Evolutionary conservation across 2,888 invertebrate species (phyloP), one percentile per base, ranked within the genome.

Genomic region (Napeogenes sylphis): DNA sequence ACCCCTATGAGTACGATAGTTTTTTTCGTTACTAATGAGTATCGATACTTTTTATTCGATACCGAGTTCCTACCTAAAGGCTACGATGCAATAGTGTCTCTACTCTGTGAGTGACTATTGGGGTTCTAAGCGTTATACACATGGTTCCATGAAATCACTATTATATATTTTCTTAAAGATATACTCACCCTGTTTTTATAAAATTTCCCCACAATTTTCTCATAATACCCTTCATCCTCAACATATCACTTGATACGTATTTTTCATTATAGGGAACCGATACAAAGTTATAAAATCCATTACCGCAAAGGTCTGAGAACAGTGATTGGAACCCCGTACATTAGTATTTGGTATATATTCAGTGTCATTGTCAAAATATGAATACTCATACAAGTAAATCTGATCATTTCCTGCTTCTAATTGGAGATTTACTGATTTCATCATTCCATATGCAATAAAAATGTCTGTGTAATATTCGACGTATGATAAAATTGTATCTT

Each of bases 381-480:
- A 75, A 67, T 80, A 81, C 62, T 77, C 71, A 58, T 77, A 79
- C 32, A 81, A 65, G 67, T 75, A 80, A 56, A 78, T 68, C 38
- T 69, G 65, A 38, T 77, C 60, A 55, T 75, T 69, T 3, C 74
- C 71, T n/a, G 64, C 60, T 35, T 63, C 57, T n/a, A 63, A 54
- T 33, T 71, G 73, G n/a, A 75, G 33, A 35, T 70, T 73, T 3
- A 73, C 67, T 3, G 74, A 70, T 61, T 72, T 73, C 13, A 74
- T 61, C 62, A 72, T 75, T 6, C 75, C 67, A 65, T 74, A 75
- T 3, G 61, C 68, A 63, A 79, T 75, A 0, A 73, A 0, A 8
- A 71, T 42, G 90, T 93, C 86, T 4, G 76, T 63, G 55, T 74
- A 74, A 54, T 72, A 79, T 47, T 68, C 42, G 0, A 67, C 59